These are phyloP conservation scores for Pampusana beccarii DNA, from an alignment of 2,113 vertebrate species.

Conservation along the genomic window DNA sequence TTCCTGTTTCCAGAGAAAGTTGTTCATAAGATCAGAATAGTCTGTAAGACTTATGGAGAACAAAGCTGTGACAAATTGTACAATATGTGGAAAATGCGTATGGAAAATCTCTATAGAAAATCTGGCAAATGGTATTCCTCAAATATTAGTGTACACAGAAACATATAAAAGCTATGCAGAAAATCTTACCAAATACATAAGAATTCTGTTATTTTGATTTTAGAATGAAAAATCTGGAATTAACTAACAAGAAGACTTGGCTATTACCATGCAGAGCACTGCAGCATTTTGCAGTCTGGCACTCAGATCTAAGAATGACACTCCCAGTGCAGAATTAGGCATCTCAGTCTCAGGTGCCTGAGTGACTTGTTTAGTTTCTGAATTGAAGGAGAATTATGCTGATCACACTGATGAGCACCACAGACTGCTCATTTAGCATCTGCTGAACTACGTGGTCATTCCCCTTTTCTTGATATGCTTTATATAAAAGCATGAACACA, in stretches of 20 bases:
- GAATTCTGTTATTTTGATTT: conserved; percentile 34
- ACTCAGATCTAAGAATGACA: background rate
- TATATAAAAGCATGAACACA: background rate
- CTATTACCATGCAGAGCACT: background rate
- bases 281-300: background rate
- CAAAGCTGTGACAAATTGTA: conserved; percentile 13
- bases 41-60: background rate
- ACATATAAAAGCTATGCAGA: conserved; percentile 10
- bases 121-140: conserved; percentile 3
- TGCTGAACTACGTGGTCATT: background rate
- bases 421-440: background rate
- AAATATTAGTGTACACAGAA: background rate
- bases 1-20: background rate
- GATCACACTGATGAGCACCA: background rate
- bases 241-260: background rate
- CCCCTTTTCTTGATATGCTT: background rate
- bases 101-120: conserved; percentile 36
- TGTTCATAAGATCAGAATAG: background rate
- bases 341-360: background rate
- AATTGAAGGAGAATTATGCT: background rate
- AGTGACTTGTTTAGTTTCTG: background rate
- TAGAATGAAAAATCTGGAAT: conserved; percentile 17
- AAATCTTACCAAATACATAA: conserved; percentile 14
- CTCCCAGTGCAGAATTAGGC: background rate
- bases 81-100: conserved; percentile 14